phyloP scores from a whole-genome alignment of 2,888 invertebrate genomes.

The Cantharis rustica region DNA sequence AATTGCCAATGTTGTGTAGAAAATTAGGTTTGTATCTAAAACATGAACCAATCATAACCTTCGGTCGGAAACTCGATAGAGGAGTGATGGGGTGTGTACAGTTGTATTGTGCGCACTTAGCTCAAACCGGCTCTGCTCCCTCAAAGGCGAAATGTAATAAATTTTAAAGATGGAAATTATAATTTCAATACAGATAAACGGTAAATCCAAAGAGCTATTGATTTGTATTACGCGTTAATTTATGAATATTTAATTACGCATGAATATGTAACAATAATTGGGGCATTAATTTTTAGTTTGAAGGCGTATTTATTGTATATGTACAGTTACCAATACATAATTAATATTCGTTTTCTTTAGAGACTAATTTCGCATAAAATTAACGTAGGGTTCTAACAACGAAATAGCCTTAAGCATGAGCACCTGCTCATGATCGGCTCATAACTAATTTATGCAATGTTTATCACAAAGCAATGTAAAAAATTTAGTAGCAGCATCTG shows the following conservation, averaged over 20 bases:
- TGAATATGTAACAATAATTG: not conserved
- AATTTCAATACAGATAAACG: not conserved
- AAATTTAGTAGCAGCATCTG: slow-evolving; percentile 22
- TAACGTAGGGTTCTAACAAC: not conserved
- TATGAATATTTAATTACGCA: not conserved
- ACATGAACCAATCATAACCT: too few species aligned
- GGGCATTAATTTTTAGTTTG: not conserved
- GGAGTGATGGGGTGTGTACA: too few species aligned
- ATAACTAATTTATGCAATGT: slow-evolving; percentile 33
- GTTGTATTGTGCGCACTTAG: too few species aligned
- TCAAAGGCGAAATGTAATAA: not conserved
- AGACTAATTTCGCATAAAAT: not conserved
- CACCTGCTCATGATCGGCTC: slow-evolving; percentile 31
- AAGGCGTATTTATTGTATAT: not conserved
- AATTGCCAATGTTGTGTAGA: too few species aligned
- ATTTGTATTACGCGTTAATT: not conserved
- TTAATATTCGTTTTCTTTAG: not conserved
- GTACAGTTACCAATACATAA: not conserved
- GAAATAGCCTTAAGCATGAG: slow-evolving; percentile 23
- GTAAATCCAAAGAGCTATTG: not conserved
- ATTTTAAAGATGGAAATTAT: not conserved
- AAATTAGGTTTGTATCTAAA: too few species aligned
- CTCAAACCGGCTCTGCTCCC: too few species aligned
- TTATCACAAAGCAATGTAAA: slow-evolving; percentile 31
- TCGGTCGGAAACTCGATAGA: too few species aligned